Conservation (phyloP, 2,888 invertebrate species). For the Orthonychiurus folsomi region DNA sequence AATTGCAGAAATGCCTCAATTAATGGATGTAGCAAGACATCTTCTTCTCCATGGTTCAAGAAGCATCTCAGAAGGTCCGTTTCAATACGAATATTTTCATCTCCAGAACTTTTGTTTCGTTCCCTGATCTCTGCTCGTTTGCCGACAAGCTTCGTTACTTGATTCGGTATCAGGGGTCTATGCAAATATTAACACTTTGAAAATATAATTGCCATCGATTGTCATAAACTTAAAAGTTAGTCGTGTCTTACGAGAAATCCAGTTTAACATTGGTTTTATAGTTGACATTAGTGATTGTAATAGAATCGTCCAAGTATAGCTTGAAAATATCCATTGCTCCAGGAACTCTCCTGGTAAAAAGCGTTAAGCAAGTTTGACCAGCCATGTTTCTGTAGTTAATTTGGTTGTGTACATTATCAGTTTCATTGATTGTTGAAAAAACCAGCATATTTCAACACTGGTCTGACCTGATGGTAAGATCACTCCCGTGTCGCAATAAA, state of each 20-base stretch:
- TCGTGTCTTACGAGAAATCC: conserved; percentile 1
- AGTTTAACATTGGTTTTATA: neutral
- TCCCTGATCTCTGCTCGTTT: neutral
- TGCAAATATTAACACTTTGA: too few relatives aligned
- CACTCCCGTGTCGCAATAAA: neutral
- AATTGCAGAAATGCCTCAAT: neutral
- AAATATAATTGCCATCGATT: too few relatives aligned
- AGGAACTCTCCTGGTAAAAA: neutral
- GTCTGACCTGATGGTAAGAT: neutral
- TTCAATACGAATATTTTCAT: neutral
- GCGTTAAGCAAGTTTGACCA: neutral
- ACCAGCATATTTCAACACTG: neutral
- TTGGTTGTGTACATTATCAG: too few relatives aligned
- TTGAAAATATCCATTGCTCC: neutral
- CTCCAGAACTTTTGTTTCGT: neutral
- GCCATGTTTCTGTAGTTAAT: neutral
- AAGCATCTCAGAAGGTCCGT: neutral
- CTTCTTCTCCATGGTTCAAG: neutral
- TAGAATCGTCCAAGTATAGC: neutral
- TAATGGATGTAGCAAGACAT: neutral
- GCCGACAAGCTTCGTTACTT: neutral
- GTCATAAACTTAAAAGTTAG: too few relatives aligned
- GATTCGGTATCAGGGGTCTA: neutral
- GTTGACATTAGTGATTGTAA: neutral
- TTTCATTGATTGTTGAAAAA: too few relatives aligned